These are phyloP conservation scores for Eucidaris tribuloides DNA, from an alignment of 35 echinoderm and acorn worm genomes.

Conservation along the genomic window DNA sequence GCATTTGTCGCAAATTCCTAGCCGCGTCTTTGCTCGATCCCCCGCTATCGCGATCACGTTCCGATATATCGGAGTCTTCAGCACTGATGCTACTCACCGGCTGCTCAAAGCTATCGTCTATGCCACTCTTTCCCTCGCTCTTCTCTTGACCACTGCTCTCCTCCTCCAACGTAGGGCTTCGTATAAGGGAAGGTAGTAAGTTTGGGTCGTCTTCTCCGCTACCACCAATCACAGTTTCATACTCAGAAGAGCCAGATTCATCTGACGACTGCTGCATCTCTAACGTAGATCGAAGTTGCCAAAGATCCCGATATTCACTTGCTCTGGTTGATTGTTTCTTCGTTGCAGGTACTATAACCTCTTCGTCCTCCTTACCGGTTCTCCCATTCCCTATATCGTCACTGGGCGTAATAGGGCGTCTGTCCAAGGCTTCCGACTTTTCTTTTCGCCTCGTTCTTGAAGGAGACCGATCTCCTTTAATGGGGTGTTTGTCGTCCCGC, in stretches of 20 bases:
- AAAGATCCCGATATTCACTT: constrained; percentile 78
- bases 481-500: constrained; percentile 7
- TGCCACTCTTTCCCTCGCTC: constrained; percentile 23
- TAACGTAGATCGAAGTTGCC: constrained; percentile 88
- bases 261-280: constrained; percentile 86
- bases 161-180: constrained; percentile 16
- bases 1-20: constrained; percentile 87
- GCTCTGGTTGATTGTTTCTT: constrained; percentile 21
- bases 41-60: constrained; percentile 72
- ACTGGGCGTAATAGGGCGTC: background rate
- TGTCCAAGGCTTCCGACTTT: background rate
- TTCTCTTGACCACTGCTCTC: constrained; percentile 26
- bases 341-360: too few species aligned
- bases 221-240: constrained; percentile 74
- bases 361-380: constrained; percentile 6
- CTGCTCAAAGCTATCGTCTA: constrained; percentile 90
- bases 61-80: constrained; percentile 95
- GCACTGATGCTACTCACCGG: constrained; percentile 94
- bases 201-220: background rate
- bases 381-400: background rate
- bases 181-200: background rate
- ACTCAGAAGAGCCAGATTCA: constrained; percentile 82
- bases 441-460: background rate
- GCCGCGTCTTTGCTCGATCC: constrained; percentile 86
- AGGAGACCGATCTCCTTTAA: constrained; percentile 16